Evolutionary conservation across 1,140 invertebrate genomes (phyloP).

Genomic region (Aleiodes sp.): DNA sequence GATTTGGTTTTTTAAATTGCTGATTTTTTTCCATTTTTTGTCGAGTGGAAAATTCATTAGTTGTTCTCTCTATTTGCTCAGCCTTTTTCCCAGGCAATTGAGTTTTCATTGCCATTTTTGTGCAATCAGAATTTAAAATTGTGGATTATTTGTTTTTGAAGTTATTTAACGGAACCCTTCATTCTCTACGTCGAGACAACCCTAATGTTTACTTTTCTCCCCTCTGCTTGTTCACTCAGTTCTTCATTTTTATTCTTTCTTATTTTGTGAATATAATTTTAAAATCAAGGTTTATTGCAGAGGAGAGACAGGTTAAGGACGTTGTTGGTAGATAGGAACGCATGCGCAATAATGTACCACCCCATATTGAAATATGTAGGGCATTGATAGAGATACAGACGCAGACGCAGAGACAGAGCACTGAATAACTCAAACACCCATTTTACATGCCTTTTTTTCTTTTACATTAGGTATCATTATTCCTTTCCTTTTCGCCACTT

Average conservation of each 20-base stretch:
- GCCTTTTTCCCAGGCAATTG: background rate
- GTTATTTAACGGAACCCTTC: too few species aligned
- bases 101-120: background rate
- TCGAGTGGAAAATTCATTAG: too few species aligned
- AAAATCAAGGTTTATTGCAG: background rate
- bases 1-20: too few species aligned
- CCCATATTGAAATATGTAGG: conserved; percentile 20
- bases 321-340: conserved; percentile 8
- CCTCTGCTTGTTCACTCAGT: too few species aligned
- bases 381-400: conserved; percentile 22
- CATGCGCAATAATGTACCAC: background rate
- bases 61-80: background rate
- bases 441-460: background rate
- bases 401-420: conserved; percentile 16
- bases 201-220: too few species aligned
- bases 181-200: too few species aligned
- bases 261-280: conserved; percentile 15
- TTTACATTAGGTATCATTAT: background rate
- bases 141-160: background rate
- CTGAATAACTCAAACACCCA: background rate
- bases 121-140: background rate
- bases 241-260: background rate
- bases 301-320: conserved; percentile 15
- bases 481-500: background rate
- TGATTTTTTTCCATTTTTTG: too few species aligned